Conservation (phyloP, 2,113 vertebrate species). For the Gracilinanus agilis region DNA sequence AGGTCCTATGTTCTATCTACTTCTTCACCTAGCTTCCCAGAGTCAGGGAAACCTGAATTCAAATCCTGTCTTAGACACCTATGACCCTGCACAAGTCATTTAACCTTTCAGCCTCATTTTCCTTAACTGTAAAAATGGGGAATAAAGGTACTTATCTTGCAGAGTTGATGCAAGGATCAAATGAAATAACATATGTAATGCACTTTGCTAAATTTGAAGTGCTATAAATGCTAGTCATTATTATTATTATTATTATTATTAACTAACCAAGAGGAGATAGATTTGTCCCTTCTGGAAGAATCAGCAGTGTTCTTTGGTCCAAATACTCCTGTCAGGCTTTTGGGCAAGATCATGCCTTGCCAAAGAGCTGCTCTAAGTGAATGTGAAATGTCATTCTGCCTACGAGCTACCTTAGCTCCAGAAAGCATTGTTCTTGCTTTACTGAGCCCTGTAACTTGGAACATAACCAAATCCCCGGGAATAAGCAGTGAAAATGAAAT, state of each 20-base stretch:
- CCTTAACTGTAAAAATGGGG: background rate
- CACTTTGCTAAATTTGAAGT: background rate
- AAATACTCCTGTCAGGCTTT: conserved; percentile 1
- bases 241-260: conserved; percentile 36
- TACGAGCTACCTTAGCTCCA: background rate
- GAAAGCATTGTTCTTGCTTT: background rate
- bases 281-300: background rate
- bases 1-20: no score
- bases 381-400: conserved; percentile 29
- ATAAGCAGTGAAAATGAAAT: background rate
- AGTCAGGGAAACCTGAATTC: background rate
- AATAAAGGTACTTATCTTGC: background rate
- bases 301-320: conserved; percentile 28
- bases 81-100: background rate
- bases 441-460: background rate
- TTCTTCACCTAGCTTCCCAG: no score
- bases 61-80: background rate
- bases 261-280: conserved; percentile 23
- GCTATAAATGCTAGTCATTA: background rate
- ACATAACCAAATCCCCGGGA: background rate
- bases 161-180: background rate
- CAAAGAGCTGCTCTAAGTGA: conserved; percentile 51
- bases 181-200: background rate
- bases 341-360: conserved; percentile 22
- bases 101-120: background rate